A percentile compares a stretch with the other conserved stretches of the same genome.
Conservation (phyloP, 2,888 invertebrate species). For the Microdon myrmicae region DNA sequence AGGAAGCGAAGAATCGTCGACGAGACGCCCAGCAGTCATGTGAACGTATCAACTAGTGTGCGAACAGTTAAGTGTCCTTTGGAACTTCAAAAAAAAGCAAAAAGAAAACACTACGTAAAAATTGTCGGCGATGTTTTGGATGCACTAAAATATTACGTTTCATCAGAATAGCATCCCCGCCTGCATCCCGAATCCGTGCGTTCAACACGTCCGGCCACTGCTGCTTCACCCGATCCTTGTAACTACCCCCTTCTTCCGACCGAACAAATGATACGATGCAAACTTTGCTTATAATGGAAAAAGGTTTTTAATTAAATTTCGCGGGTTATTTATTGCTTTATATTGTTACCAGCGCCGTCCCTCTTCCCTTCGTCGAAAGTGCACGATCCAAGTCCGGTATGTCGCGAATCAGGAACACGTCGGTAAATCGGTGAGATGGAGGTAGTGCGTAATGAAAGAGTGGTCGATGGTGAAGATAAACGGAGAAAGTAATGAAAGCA, state of each 20-base stretch:
- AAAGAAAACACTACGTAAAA: too few relatives aligned
- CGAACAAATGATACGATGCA: slow-evolving; percentile 43
- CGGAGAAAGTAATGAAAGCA: slow-evolving; percentile 5
- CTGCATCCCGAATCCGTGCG: slow-evolving; percentile 46
- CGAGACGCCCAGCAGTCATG: slow-evolving; percentile 3
- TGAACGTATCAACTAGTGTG: slow-evolving; percentile 20
- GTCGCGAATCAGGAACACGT: too few relatives aligned
- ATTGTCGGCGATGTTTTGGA: too few relatives aligned
- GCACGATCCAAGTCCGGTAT: too few relatives aligned
- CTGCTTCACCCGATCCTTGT: neutral
- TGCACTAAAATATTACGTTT: too few relatives aligned
- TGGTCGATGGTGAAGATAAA: slow-evolving; percentile 31
- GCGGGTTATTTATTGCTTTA: slow-evolving; percentile 57
- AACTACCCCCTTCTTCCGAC: neutral
- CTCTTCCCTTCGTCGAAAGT: too few relatives aligned
- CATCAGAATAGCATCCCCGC: slow-evolving; percentile 42
- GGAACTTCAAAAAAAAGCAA: too few relatives aligned
- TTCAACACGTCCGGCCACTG: slow-evolving; percentile 30
- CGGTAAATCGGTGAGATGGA: too few relatives aligned
- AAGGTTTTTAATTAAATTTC: slow-evolving; percentile 57
- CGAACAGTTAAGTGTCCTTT: slow-evolving; percentile 22
- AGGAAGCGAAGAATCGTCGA: slow-evolving; percentile 1
- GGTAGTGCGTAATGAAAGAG: slow-evolving; percentile 49
- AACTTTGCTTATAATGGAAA: slow-evolving; percentile 53
- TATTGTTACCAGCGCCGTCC: slow-evolving; percentile 51